Evolutionary conservation across 30 jellyfish, hydroid and myxozoan genomes (phyloP).

Genomic region (Nemopilema nomurai): DNA sequence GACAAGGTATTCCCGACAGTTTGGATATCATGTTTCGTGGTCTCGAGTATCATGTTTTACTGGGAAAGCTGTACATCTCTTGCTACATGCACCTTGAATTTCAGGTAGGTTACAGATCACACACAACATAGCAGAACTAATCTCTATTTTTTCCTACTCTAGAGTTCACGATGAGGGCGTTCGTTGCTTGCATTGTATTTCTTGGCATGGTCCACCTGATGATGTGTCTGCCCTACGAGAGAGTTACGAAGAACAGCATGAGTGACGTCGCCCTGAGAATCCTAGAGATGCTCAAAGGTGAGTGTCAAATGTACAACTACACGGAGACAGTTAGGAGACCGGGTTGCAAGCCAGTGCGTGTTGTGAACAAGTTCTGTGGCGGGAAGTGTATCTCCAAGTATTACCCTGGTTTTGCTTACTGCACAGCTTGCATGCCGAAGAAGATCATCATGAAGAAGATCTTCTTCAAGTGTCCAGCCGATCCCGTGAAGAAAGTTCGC

Average conservation of each 20-base stretch:
- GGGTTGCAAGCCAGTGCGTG: slow-evolving; percentile 72
- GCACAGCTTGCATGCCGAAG: slow-evolving; percentile 74
- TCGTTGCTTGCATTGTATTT: not conserved
- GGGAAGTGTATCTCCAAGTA: slow-evolving; percentile 55
- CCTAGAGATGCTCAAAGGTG: slow-evolving; percentile 39
- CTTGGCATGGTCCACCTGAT: not conserved
- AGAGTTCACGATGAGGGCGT: not conserved
- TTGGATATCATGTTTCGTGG: no score
- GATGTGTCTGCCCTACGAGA: slow-evolving; percentile 8
- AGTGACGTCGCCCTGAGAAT: slow-evolving; percentile 29
- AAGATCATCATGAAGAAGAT: slow-evolving; percentile 34
- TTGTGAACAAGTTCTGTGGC: slow-evolving; percentile 65
- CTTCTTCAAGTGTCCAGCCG: slow-evolving; percentile 53
- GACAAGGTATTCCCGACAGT: no score
- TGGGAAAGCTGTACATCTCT: no score
- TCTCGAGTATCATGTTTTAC: no score
- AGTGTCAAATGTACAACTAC: slow-evolving; percentile 52
- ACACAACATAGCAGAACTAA: no score
- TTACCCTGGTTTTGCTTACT: slow-evolving; percentile 53
- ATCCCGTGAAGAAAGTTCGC: slow-evolving; percentile 55
- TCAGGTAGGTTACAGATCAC: no score
- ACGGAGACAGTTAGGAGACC: slow-evolving; percentile 39
- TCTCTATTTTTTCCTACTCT: not conserved
- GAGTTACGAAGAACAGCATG: slow-evolving; percentile 20
- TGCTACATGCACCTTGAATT: no score